These are phyloP conservation scores for Argentina silus DNA, from an alignment of 2,797 vertebrate species.

Conservation along the genomic window DNA sequence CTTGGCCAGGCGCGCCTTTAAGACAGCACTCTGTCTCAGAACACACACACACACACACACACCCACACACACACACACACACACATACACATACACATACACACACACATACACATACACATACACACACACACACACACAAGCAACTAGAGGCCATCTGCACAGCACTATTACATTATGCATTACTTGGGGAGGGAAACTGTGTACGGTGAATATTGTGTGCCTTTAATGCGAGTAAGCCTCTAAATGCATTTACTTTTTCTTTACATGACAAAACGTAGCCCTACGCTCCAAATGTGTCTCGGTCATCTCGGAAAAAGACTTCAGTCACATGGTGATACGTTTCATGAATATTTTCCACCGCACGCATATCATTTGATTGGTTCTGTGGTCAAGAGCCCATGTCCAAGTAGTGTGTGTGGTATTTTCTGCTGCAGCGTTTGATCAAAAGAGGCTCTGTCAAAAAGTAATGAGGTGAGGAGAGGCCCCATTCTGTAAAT, in stretches of 20 bases:
- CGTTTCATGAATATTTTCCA: conserved; percentile 8
- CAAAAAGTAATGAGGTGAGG: conserved; percentile 14
- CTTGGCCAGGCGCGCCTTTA: conserved; percentile 40
- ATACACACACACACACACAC: conserved; percentile 27
- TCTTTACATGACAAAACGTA: conserved; percentile 16
- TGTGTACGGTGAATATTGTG: conserved; percentile 39
- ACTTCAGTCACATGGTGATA: not conserved
- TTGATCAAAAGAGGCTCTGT: conserved; percentile 12
- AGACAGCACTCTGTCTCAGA: conserved; percentile 30
- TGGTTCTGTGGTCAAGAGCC: conserved; percentile 5
- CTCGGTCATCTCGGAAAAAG: not conserved
- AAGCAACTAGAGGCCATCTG: not conserved
- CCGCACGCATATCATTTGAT: conserved; percentile 2
- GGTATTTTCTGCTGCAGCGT: not conserved
- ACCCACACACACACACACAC: not conserved
- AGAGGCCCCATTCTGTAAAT: conserved; percentile 1
- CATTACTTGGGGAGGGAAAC: conserved; percentile 51
- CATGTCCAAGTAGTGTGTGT: conserved; percentile 11
- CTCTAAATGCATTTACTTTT: conserved; percentile 38
- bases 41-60: conserved; percentile 24
- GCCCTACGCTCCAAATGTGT: not conserved
- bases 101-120: conserved; percentile 6
- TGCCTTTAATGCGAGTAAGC: conserved; percentile 36
- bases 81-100: conserved; percentile 26
- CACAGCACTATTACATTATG: conserved; percentile 34